Conservation (phyloP, 2,888 invertebrate genomes). For the Nemotelus pantherinus region DNA sequence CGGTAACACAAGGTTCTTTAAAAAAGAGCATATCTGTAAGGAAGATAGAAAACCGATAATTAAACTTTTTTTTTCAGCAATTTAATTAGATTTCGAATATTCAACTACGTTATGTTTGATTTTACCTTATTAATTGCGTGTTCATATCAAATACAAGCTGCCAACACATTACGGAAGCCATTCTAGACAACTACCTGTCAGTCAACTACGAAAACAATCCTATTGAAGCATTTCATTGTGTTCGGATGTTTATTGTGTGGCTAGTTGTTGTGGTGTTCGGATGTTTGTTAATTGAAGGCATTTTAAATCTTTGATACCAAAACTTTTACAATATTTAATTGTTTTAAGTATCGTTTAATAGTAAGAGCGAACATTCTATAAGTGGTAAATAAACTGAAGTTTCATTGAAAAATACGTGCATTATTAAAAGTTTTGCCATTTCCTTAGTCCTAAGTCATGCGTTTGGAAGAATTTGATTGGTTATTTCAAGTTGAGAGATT, state of each 20-base stretch:
- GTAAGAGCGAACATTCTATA: no score
- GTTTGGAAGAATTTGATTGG: no score
- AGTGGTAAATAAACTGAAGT: no score
- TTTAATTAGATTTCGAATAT: background rate
- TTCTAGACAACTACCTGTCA: slow-evolving; percentile 15
- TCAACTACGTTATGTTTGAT: background rate
- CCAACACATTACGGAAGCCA: slow-evolving; percentile 33
- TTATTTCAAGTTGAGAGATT: no score
- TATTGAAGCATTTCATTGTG: slow-evolving; percentile 3
- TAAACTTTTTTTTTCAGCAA: slow-evolving; percentile 8
- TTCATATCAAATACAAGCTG: background rate
- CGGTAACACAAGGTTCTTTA: slow-evolving; percentile 46
- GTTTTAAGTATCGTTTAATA: no score
- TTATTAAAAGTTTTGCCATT: no score
- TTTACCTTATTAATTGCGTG: background rate
- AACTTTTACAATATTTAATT: no score
- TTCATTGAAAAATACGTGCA: no score
- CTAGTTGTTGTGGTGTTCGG: background rate
- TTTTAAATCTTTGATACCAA: no score
- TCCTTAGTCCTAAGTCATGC: no score
- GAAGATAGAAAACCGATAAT: slow-evolving; percentile 30
- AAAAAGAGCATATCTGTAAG: slow-evolving; percentile 51
- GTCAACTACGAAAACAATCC: slow-evolving; percentile 26
- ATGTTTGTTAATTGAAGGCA: background rate
- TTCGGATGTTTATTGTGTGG: background rate